A percentile compares a stretch with the other conserved stretches of the same genome.
These are phyloP conservation scores for Gallinago media DNA, from an alignment of 2,113 vertebrate genomes.

Conservation along the genomic window DNA sequence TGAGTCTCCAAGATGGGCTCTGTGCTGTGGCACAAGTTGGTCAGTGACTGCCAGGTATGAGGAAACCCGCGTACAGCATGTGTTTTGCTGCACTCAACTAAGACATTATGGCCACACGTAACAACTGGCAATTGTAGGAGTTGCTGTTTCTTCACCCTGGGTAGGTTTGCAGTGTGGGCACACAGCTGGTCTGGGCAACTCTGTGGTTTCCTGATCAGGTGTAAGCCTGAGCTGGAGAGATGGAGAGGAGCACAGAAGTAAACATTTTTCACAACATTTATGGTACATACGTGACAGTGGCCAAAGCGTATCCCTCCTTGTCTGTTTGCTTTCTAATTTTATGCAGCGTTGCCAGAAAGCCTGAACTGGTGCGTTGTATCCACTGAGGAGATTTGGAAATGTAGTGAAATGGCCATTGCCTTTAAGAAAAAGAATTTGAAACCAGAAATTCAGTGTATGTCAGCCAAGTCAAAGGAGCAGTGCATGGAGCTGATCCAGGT, in stretches of 20 bases:
- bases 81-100: background rate
- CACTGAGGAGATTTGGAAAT: constrained; percentile 87
- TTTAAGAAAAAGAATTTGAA: constrained; percentile 80
- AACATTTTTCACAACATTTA: background rate
- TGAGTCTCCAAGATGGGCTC: background rate
- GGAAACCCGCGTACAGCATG: background rate
- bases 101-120: background rate
- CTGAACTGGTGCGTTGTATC: constrained; percentile 92
- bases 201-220: background rate
- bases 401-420: constrained; percentile 83
- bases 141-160: background rate
- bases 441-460: constrained; percentile 85
- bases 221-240: background rate
- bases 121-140: background rate
- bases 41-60: background rate
- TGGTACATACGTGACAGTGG: background rate
- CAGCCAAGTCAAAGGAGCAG: constrained; percentile 79
- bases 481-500: constrained; percentile 93
- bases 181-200: background rate
- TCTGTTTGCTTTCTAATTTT: background rate
- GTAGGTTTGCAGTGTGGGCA: background rate
- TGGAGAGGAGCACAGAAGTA: background rate
- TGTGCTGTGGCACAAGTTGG: background rate
- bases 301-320: background rate
- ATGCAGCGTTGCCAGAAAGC: constrained; percentile 77